Evolutionary conservation across 2,797 vertebrate species (phyloP).

Genomic region (Sebastes reedi): DNA sequence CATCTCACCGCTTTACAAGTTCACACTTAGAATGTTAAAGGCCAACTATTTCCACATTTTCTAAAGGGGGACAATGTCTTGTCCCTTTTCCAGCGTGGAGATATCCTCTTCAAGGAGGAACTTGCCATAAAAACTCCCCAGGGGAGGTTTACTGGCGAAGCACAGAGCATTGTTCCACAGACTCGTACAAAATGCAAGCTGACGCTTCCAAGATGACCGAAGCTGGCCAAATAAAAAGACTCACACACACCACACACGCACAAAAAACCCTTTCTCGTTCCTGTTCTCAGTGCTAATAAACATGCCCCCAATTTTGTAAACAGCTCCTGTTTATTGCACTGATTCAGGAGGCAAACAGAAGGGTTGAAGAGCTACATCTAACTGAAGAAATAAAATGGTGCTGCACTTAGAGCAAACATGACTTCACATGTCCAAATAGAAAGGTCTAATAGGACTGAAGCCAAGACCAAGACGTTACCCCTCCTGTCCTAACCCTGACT

Average conservation of each 20-base stretch:
- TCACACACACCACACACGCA: not conserved
- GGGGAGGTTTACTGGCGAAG: conserved; percentile 22
- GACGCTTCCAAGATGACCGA: conserved; percentile 25
- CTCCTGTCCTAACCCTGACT: not conserved
- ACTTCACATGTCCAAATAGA: not conserved
- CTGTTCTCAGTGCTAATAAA: conserved; percentile 42
- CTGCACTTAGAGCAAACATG: not conserved
- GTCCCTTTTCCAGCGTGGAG: conserved; percentile 5
- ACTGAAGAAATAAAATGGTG: not conserved
- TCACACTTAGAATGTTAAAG: conserved; percentile 8
- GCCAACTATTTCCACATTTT: conserved; percentile 17
- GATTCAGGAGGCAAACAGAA: not conserved
- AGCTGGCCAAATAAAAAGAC: conserved; percentile 31
- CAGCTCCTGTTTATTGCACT: conserved; percentile 24
- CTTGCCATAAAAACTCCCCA: conserved; percentile 40
- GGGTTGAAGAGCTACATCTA: not conserved
- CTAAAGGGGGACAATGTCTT: conserved; percentile 1
- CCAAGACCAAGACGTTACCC: not conserved
- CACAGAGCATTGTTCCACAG: conserved; percentile 19
- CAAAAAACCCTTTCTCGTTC: conserved; percentile 1
- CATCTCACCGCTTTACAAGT: not conserved
- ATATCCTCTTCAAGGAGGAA: conserved; percentile 48
- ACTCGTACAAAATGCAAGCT: conserved; percentile 28
- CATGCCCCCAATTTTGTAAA: conserved; percentile 10
- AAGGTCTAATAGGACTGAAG: not conserved